Conservation (phyloP, 1,140 invertebrate species). For the Venustaconcha ellipsiformis region DNA sequence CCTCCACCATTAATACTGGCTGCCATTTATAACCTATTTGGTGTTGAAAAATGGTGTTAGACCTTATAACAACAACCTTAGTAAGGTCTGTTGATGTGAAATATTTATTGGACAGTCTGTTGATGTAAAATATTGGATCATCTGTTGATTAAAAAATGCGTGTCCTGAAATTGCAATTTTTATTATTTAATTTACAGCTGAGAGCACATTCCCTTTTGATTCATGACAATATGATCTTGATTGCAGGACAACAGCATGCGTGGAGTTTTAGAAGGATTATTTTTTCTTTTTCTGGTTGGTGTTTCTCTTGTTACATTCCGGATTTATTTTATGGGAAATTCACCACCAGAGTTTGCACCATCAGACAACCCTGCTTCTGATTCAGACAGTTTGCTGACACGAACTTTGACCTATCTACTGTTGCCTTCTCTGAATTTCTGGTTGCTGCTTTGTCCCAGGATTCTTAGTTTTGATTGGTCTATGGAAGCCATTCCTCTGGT, state of each 20-base stretch:
- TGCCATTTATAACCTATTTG: no score
- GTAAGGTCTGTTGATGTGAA: no score
- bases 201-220: slow-evolving; percentile 10
- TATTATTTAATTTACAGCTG: not conserved
- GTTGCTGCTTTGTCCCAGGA: slow-evolving; percentile 88
- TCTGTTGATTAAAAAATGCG: no score
- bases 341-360: slow-evolving; percentile 94
- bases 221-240: slow-evolving; percentile 20
- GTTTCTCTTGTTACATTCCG: slow-evolving; percentile 80
- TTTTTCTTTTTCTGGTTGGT: slow-evolving; percentile 80
- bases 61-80: no score
- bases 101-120: no score
- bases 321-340: slow-evolving; percentile 94
- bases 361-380: slow-evolving; percentile 72
- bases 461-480: slow-evolving; percentile 98
- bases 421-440: slow-evolving; percentile 90
- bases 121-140: no score
- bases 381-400: slow-evolving; percentile 81
- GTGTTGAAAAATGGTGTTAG: no score
- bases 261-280: slow-evolving; percentile 77
- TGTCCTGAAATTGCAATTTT: no score
- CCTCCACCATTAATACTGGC: no score
- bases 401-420: slow-evolving; percentile 91
- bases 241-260: slow-evolving; percentile 55
- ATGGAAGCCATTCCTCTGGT: slow-evolving; percentile 97